Evolutionary conservation across 2,797 vertebrate genomes (phyloP).

Genomic region (Molossus molossus): DNA sequence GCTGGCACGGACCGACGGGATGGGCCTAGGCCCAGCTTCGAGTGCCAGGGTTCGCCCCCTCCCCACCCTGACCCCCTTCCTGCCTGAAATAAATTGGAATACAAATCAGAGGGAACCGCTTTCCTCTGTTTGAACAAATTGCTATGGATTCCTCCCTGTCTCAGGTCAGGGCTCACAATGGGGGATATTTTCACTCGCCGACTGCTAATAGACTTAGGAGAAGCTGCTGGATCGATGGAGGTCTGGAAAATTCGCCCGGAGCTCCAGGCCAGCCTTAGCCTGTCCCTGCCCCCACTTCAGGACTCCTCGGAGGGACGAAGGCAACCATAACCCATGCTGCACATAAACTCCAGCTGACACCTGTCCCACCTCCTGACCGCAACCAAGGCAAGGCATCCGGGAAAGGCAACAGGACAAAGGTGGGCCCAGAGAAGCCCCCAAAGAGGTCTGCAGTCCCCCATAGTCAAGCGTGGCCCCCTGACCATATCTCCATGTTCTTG

Average conservation of each 20-base stretch:
- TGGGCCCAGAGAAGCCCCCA: background rate
- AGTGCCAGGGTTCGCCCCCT: constrained; percentile 68
- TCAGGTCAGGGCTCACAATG: constrained; percentile 91
- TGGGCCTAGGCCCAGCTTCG: background rate
- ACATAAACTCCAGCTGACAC: background rate
- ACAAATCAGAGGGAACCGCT: constrained; percentile 91
- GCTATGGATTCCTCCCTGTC: constrained; percentile 91
- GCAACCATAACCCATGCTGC: background rate
- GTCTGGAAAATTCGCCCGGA: constrained; percentile 91
- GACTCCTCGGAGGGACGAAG: background rate
- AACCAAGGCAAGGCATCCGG: background rate
- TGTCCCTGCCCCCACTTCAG: constrained; percentile 63
- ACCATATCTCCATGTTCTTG: background rate
- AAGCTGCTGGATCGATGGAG: constrained; percentile 90
- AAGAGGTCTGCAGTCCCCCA: background rate
- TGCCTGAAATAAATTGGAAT: constrained; percentile 90
- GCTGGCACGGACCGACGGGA: background rate
- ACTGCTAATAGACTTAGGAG: constrained; percentile 93
- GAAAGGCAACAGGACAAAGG: background rate
- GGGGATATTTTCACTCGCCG: constrained; percentile 92
- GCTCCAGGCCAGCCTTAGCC: constrained; percentile 86
- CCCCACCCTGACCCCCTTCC: constrained; percentile 72
- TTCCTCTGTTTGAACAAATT: constrained; percentile 92
- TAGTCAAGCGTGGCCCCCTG: background rate
- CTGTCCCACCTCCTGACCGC: background rate